Percentiles rank a stretch among this genome's conserved stretches.
Evolutionary conservation across 1,140 invertebrate species (phyloP).

Genomic region (Caligus rogercresseyi): DNA sequence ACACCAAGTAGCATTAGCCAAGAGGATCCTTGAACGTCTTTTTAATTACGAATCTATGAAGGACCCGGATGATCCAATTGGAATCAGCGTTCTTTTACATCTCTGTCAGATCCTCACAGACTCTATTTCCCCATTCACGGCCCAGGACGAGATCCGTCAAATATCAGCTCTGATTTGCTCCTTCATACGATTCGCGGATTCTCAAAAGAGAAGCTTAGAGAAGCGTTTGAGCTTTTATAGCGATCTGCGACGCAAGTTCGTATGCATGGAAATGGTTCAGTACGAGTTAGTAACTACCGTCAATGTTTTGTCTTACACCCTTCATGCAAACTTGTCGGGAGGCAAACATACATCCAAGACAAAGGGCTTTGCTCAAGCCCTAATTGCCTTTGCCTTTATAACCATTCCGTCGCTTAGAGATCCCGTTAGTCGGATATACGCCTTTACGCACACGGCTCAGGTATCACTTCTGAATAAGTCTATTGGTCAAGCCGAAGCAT

Average conservation of each 20-base stretch:
- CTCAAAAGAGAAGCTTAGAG: background rate
- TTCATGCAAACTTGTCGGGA: background rate
- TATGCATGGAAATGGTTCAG: background rate
- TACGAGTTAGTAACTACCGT: background rate
- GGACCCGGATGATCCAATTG: background rate
- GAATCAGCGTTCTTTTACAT: background rate
- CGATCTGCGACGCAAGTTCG: background rate
- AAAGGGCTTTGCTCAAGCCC: background rate
- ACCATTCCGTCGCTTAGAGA: background rate
- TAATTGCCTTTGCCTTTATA: background rate
- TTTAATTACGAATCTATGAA: background rate
- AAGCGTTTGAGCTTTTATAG: background rate
- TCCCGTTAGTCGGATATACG: background rate
- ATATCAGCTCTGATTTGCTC: background rate
- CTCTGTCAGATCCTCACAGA: background rate
- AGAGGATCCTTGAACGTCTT: background rate
- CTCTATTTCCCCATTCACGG: background rate
- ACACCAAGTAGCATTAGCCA: background rate
- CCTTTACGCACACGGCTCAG: background rate
- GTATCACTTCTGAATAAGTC: background rate
- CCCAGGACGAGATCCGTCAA: background rate
- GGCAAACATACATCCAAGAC: background rate
- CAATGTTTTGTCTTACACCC: background rate
- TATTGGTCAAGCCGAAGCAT: background rate
- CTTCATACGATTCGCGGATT: background rate